Percentiles rank a stretch among this genome's conserved stretches.
Evolutionary conservation across 2,888 invertebrate genomes (phyloP).

Genomic region (Pogonocherus hispidulus): DNA sequence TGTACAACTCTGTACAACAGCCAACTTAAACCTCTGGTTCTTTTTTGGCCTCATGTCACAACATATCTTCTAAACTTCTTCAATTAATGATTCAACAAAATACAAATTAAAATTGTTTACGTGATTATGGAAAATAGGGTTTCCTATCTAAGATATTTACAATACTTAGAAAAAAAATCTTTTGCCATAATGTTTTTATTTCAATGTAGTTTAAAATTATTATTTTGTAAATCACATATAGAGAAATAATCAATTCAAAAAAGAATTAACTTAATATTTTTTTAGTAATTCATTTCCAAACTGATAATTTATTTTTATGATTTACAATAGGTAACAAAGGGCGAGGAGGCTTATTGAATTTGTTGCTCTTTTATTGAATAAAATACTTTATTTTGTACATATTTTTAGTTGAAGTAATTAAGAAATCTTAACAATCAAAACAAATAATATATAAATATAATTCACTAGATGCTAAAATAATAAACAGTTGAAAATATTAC

Average conservation of each 20-base stretch:
- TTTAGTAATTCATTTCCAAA: neutral
- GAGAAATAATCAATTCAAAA: neutral
- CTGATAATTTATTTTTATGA: neutral
- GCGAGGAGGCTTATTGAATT: neutral
- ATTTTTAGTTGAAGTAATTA: constrained; percentile 44
- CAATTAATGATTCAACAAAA: too few species aligned
- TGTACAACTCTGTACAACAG: too few species aligned
- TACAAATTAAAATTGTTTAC: too few species aligned
- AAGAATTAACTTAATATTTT: neutral
- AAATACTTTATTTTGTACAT: constrained; percentile 43
- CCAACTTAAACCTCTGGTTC: too few species aligned
- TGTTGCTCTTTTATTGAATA: constrained; percentile 34
- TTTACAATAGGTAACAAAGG: neutral
- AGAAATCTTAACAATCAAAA: constrained; percentile 59
- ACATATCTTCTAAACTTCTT: too few species aligned
- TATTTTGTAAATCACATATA: constrained; percentile 7
- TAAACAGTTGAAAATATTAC: constrained; percentile 64
- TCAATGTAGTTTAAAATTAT: constrained; percentile 23
- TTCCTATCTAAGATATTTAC: too few species aligned
- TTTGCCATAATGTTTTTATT: too few species aligned
- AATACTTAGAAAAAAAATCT: too few species aligned
- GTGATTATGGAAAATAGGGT: too few species aligned
- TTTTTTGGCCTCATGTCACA: too few species aligned
- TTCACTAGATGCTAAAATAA: constrained; percentile 63
- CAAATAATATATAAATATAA: constrained; percentile 66